Evolutionary conservation across 2,113 vertebrate genomes (phyloP).

Genomic region (Hassar affinis): DNA sequence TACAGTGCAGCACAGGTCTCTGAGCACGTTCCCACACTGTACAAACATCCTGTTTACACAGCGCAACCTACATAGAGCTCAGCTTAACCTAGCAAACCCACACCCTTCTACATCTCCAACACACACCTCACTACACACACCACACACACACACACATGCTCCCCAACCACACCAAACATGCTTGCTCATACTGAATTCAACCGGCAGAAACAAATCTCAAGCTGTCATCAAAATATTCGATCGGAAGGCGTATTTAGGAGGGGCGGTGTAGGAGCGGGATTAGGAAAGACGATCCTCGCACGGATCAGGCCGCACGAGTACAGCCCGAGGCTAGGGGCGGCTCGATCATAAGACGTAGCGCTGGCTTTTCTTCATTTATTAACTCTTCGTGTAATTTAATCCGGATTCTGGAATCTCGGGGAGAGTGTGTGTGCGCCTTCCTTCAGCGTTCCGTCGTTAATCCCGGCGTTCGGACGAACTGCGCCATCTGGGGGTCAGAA

Average conservation of each 20-base stretch:
- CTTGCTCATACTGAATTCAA: not conserved
- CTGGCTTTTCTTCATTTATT: not conserved
- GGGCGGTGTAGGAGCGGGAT: too few species aligned
- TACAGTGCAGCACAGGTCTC: constrained; percentile 36
- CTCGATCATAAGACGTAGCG: not conserved
- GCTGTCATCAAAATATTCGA: not conserved
- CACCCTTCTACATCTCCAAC: constrained; percentile 24
- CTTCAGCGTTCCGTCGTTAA: not conserved
- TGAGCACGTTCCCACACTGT: constrained; percentile 42
- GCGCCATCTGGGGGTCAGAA: constrained; percentile 32
- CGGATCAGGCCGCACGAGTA: not conserved
- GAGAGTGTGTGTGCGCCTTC: not conserved
- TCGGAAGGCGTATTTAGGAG: too few species aligned
- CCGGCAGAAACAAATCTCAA: not conserved
- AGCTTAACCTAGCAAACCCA: constrained; percentile 23
- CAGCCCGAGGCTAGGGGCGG: not conserved
- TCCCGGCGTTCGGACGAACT: not conserved
- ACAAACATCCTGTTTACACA: constrained; percentile 55
- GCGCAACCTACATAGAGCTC: constrained; percentile 36
- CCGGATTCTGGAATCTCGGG: not conserved
- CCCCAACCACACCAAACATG: not conserved
- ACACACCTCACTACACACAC: constrained; percentile 22
- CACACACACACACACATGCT: not conserved
- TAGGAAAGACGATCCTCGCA: not conserved
- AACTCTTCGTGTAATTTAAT: constrained; percentile 4